A percentile compares a stretch with the other conserved stretches of the same genome.
Conservation (phyloP, 2,797 vertebrate species). For the Sciaenops ocellatus region DNA sequence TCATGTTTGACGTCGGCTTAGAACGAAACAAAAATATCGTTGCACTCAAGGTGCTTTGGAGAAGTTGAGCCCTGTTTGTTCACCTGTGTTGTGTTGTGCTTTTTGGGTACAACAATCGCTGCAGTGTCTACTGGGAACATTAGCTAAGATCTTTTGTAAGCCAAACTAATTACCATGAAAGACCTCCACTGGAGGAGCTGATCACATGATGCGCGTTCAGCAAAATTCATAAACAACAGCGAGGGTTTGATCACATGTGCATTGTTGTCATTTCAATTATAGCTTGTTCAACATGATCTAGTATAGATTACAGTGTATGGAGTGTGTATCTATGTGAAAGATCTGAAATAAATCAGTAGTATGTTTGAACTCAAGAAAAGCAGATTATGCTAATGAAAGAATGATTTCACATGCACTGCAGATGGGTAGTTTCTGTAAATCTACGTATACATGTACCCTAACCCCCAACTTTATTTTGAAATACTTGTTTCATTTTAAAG, state of each 20-base stretch:
- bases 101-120: slow-evolving; percentile 30
- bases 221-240: no score
- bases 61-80: slow-evolving; percentile 58
- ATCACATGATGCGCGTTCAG: background rate
- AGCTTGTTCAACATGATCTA: background rate
- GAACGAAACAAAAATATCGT: slow-evolving; percentile 35
- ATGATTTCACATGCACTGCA: no score
- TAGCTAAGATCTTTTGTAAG: slow-evolving; percentile 31
- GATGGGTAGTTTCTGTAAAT: no score
- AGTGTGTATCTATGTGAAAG: background rate
- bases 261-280: background rate
- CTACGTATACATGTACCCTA: no score
- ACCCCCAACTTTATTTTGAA: no score
- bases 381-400: no score
- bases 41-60: slow-evolving; percentile 43
- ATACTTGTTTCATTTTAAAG: no score
- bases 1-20: slow-evolving; percentile 54
- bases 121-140: slow-evolving; percentile 30
- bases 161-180: slow-evolving; percentile 36
- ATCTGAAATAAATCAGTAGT: background rate
- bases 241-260: background rate
- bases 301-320: background rate
- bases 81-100: slow-evolving; percentile 54
- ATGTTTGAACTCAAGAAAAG: background rate
- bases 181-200: slow-evolving; percentile 17